phyloP scores from a whole-genome alignment of 2,113 vertebrate genomes.

The Athene cunicularia region DNA sequence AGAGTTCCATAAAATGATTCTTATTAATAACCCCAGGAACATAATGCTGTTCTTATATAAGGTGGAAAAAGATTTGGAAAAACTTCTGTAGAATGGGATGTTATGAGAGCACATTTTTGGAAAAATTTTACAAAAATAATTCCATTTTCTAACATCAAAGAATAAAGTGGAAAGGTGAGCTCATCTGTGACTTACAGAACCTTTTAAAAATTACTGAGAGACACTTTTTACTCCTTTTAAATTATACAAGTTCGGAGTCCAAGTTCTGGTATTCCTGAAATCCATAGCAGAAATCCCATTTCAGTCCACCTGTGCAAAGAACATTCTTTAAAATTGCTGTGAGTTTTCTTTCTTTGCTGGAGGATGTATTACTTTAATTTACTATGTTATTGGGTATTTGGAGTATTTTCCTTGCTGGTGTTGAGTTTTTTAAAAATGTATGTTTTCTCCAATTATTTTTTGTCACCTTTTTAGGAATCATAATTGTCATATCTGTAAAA shows the following conservation, averaged over 20 bases:
- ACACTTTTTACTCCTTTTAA: conserved; percentile 35
- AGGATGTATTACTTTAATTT: conserved; percentile 31
- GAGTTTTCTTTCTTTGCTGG: background rate
- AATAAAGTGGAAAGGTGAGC: background rate
- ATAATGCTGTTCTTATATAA: background rate
- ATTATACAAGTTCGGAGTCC: conserved; percentile 46
- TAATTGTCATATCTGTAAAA: background rate
- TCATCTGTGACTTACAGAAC: conserved; percentile 9
- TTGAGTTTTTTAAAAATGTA: background rate
- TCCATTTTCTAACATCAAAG: background rate
- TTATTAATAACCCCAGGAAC: background rate
- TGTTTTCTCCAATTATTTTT: background rate
- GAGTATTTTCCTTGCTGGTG: background rate
- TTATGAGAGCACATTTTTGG: background rate
- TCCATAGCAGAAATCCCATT: conserved; percentile 1
- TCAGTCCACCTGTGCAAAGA: conserved; percentile 15
- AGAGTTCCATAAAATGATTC: background rate
- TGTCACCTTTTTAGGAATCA: background rate
- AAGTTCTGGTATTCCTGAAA: conserved; percentile 29
- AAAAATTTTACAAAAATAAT: background rate
- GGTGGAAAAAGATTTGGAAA: background rate
- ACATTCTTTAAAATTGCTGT: conserved; percentile 1
- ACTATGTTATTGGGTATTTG: background rate
- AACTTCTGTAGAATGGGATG: background rate
- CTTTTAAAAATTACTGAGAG: conserved; percentile 39